phyloP scores from a whole-genome alignment of 37 sponge, comb jelly and placozoan species.

The Ephydatia muelleri region DNA sequence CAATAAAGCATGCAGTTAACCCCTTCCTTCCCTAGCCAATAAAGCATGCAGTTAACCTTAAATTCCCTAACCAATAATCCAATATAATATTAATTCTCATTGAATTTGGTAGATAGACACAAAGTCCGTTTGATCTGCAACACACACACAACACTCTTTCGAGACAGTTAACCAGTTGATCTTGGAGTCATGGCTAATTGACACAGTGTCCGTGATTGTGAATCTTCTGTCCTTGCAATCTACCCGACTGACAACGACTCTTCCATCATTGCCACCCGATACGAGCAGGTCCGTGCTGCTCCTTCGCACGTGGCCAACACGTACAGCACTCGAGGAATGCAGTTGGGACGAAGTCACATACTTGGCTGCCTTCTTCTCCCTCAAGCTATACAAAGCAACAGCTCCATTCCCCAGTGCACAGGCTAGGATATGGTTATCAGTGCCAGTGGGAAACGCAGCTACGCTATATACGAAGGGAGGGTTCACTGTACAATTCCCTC shows the following conservation, averaged over 20 bases:
- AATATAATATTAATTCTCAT: no score
- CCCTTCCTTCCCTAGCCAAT: no score
- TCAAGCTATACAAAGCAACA: slow-evolving; percentile 35
- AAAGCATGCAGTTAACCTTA: no score
- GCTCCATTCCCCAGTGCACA: slow-evolving; percentile 65
- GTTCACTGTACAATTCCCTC: slow-evolving; percentile 31
- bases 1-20: no score
- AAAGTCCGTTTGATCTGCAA: slow-evolving; percentile 34
- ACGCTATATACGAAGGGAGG: slow-evolving; percentile 77
- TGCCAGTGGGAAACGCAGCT: neutral
- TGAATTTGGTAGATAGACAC: slow-evolving; percentile 18
- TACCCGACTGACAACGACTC: slow-evolving; percentile 15
- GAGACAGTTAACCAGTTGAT: slow-evolving; percentile 42
- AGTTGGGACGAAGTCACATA: neutral
- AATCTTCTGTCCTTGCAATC: neutral
- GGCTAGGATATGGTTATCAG: slow-evolving; percentile 5
- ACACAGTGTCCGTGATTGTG: neutral
- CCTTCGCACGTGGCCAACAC: neutral
- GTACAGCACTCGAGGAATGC: slow-evolving; percentile 6
- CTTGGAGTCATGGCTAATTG: neutral
- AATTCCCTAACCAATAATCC: no score
- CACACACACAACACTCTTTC: neutral
- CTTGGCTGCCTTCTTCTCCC: neutral
- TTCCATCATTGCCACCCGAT: slow-evolving; percentile 76
- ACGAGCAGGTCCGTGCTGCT: slow-evolving; percentile 14